These are phyloP conservation scores for Schlechtendalia chinensis DNA, from an alignment of 1,140 invertebrate species.

Conservation along the genomic window DNA sequence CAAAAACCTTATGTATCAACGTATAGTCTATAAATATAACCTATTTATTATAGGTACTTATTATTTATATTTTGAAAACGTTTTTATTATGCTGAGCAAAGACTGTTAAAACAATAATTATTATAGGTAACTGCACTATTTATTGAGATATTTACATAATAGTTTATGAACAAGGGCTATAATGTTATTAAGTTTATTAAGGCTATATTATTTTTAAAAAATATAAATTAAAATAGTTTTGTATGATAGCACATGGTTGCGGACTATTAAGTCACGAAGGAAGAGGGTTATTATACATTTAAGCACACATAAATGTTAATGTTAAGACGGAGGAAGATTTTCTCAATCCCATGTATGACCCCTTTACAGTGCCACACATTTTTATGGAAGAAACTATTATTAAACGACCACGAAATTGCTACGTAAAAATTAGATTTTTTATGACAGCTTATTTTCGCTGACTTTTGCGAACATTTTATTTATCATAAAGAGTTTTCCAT, in stretches of 20 bases:
- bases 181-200: not conserved
- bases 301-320: constrained; percentile 14
- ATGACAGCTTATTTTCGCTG: not conserved
- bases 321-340: not conserved
- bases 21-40: no score
- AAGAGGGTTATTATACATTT: not conserved
- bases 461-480: not conserved
- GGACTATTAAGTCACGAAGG: not conserved
- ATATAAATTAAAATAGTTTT: not conserved
- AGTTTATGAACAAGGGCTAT: not conserved
- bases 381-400: not conserved
- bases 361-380: not conserved
- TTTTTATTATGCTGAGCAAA: no score
- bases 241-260: not conserved
- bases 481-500: not conserved
- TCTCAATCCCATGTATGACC: not conserved
- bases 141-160: not conserved
- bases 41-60: no score
- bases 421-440: not conserved
- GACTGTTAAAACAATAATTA: no score
- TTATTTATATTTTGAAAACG: no score
- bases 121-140: not conserved
- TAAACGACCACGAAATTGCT: not conserved
- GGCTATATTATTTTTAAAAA: not conserved
- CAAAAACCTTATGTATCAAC: no score